phyloP scores from a whole-genome alignment of 2,888 invertebrate species.

The Rhamphomyia laevipes region DNA sequence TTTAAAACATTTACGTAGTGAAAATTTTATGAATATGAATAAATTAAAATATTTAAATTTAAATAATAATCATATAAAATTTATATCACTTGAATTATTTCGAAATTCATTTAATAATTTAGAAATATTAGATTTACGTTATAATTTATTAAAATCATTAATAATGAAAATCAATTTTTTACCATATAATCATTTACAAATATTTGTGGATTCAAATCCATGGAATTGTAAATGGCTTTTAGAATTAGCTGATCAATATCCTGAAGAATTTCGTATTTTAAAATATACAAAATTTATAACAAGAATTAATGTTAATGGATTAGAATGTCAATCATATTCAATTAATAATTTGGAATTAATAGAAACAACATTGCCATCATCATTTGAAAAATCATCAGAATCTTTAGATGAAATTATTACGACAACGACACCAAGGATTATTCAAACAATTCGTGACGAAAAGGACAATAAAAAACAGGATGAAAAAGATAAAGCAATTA shows the following conservation, averaged over 20 bases:
- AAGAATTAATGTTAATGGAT: conserved; percentile 11
- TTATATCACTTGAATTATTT: conserved; percentile 7
- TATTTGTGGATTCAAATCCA: conserved; percentile 8
- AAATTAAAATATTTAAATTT: conserved; percentile 7
- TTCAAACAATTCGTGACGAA: not conserved
- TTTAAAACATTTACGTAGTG: conserved; percentile 2
- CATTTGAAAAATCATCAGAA: too few relatives aligned
- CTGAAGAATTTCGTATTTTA: conserved; percentile 5
- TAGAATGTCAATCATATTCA: conserved; percentile 7
- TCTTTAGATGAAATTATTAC: too few relatives aligned
- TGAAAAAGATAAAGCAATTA: conserved; percentile 3
- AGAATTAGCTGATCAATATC: conserved; percentile 3
- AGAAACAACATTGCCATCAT: not conserved
- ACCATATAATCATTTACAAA: conserved; percentile 1
- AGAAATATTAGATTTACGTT: not conserved
- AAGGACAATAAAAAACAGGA: not conserved
- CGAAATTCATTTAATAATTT: not conserved
- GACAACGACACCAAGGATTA: too few relatives aligned
- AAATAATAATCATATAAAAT: conserved; percentile 8
- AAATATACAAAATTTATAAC: conserved; percentile 10
- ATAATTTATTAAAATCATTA: conserved; percentile 1
- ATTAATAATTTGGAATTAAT: not conserved
- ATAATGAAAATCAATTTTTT: not conserved
- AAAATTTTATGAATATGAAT: conserved; percentile 5
- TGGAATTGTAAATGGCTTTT: conserved; percentile 12